Conservation (phyloP, 2,113 vertebrate genomes). For the Myotis brandtii region DNA sequence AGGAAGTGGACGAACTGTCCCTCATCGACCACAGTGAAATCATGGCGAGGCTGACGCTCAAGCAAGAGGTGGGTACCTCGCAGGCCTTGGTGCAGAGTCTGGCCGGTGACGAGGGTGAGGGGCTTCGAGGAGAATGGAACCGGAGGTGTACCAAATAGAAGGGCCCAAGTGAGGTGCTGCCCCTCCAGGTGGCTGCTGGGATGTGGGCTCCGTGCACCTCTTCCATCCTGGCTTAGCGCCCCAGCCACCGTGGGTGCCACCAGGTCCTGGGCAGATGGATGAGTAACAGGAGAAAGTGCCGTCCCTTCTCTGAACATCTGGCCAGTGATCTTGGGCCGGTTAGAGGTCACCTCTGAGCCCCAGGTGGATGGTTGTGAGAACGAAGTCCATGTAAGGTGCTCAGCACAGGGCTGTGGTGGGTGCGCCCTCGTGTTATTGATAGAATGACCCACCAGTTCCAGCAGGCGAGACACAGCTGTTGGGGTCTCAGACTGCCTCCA, state of each 20-base stretch:
- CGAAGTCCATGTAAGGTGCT: rapidly evolving
- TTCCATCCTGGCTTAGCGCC: not conserved
- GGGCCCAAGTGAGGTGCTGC: not conserved
- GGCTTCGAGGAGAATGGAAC: not conserved
- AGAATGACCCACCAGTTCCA: not conserved
- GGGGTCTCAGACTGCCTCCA: not conserved
- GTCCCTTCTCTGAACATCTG: not conserved
- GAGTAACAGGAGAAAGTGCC: not conserved
- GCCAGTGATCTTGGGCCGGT: not conserved
- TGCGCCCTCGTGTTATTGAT: not conserved
- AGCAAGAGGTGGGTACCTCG: conserved; percentile 91
- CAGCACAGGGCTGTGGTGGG: rapidly evolving
- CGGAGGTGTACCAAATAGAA: no score
- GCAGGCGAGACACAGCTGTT: not conserved
- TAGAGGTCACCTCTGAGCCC: not conserved
- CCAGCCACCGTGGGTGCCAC: rapidly evolving
- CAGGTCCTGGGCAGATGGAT: not conserved
- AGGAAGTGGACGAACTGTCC: conserved; percentile 96
- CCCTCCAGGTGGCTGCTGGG: not conserved
- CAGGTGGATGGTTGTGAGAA: no score
- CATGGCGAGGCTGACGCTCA: conserved; percentile 95
- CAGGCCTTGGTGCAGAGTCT: not conserved
- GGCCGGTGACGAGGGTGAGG: not conserved
- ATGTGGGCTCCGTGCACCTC: no score
- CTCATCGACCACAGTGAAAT: conserved; percentile 98